Conservation (phyloP, 2,888 invertebrate genomes). For the Agonopterix arenella region DNA sequence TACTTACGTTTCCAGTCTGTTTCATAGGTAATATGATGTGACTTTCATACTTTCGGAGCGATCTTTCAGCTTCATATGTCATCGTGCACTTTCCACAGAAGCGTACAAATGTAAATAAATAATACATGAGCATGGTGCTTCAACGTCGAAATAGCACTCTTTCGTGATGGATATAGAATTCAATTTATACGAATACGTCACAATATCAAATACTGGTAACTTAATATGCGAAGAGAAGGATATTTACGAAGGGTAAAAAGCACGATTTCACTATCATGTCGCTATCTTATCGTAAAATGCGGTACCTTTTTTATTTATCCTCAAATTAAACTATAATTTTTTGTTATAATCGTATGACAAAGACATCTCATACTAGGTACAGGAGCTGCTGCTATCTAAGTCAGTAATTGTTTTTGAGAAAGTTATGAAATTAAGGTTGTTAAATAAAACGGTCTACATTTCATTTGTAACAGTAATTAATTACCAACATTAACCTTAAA, state of each 20-base stretch:
- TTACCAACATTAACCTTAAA: slow-evolving; percentile 40
- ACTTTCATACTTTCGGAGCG: neutral
- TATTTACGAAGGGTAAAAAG: neutral
- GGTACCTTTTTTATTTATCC: too few relatives aligned
- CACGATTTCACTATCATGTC: too few relatives aligned
- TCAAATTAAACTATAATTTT: too few relatives aligned
- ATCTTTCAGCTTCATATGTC: slow-evolving; percentile 19
- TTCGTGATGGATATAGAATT: neutral
- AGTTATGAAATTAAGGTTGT: neutral
- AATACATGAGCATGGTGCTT: slow-evolving; percentile 15
- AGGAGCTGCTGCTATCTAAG: too few relatives aligned
- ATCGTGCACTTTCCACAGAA: slow-evolving; percentile 17
- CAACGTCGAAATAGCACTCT: neutral
- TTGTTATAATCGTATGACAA: too few relatives aligned
- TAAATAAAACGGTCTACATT: slow-evolving; percentile 16
- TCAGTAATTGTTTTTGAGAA: too few relatives aligned
- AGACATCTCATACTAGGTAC: too few relatives aligned
- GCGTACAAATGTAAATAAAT: slow-evolving; percentile 21
- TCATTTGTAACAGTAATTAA: slow-evolving; percentile 27
- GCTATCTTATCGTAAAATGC: too few relatives aligned
- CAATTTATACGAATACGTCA: neutral
- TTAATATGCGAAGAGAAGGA: neutral
- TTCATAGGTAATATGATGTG: slow-evolving; percentile 4
- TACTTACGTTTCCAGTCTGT: neutral
- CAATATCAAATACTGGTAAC: neutral